Base-by-base conservation (phyloP, 2,797 vertebrate genomes). In the Tolypeutes matacus region DNA sequence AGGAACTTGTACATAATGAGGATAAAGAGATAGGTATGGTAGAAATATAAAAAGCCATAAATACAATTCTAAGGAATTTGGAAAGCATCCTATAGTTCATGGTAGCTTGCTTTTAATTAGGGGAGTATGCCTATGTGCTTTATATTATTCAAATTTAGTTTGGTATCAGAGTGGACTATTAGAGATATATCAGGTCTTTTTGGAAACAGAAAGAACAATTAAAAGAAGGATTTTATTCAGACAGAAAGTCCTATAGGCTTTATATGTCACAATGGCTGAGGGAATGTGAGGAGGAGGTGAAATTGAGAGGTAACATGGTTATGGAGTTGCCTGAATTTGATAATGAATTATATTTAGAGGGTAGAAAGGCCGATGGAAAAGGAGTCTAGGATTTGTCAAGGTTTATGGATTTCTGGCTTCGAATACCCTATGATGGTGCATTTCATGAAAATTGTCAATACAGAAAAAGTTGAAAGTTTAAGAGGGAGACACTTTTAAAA, bases 141-240 rank as follows among this genome's bases (percentile, higher is more conserved):
- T 62, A n/a, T 53, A 11, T 84, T 75, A 76, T 78, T n/a, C 27
- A 87, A 39, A 27, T 58, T 86, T n/a, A 72, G 29, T 69, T 49
- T 83, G 18, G 36, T 69, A 75, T 34, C n/a, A 86, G 2, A 81
- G 13, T 78, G 3, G 10, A 96, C 67, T 93, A 53, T 49, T 86
- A 83, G 58, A 75, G 29, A 86, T 56, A 67, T 46, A 89, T 77
- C 81, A 53, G 6, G 14, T 92, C 49, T 75, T 42, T 80, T 1
- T 75, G 34, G 31, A 78, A 78, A 86, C 2, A 84, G 17, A 89
- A 88, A 86, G 21, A 89, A 88, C 49, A 86, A 60, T 60, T 46
- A 84, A 90, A 92, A 83, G 12, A 5, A 92, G 23, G 1, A 86
- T 90, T 29, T 31, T 5, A 1, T 21, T 75, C 7, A 80, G 36